phyloP scores from a whole-genome alignment of 2,888 invertebrate genomes.

The Caenorhabditis wallacei region DNA sequence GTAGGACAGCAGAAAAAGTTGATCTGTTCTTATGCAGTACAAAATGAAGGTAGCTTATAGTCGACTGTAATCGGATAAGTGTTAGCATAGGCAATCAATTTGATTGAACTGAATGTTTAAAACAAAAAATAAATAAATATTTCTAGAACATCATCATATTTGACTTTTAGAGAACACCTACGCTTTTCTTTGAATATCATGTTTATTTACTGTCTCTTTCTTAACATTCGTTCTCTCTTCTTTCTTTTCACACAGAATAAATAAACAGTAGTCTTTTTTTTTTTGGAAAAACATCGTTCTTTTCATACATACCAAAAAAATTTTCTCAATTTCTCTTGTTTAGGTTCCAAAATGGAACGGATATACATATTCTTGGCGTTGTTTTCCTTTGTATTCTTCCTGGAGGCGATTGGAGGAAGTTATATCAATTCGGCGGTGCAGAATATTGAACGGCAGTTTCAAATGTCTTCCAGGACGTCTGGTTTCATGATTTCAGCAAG shows the following conservation, averaged over 20 bases:
- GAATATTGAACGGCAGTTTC: slow-evolving; percentile 82
- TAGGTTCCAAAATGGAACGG: slow-evolving; percentile 69
- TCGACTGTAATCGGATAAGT: too few relatives aligned
- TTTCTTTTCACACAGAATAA: not conserved
- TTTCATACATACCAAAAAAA: too few relatives aligned
- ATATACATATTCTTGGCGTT: slow-evolving; percentile 78
- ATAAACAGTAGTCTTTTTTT: slow-evolving; percentile 21
- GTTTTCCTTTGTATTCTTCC: slow-evolving; percentile 80
- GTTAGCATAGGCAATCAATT: not conserved
- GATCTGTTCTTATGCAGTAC: not conserved
- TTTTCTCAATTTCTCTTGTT: not conserved
- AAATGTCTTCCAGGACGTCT: slow-evolving; percentile 80
- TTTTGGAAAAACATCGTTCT: slow-evolving; percentile 25
- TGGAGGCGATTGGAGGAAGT: slow-evolving; percentile 80
- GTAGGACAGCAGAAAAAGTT: slow-evolving; percentile 29
- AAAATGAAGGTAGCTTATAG: too few relatives aligned
- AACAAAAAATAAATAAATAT: too few relatives aligned
- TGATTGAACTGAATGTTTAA: not conserved
- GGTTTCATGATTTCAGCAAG: slow-evolving; percentile 82
- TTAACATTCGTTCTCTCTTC: not conserved
- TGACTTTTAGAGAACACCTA: not conserved
- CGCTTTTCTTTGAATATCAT: not conserved
- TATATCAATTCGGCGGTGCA: slow-evolving; percentile 82
- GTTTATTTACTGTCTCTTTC: not conserved
- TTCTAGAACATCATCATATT: too few relatives aligned